Conservation (phyloP, 1,140 invertebrate species). For the Glossosoma conforme region DNA sequence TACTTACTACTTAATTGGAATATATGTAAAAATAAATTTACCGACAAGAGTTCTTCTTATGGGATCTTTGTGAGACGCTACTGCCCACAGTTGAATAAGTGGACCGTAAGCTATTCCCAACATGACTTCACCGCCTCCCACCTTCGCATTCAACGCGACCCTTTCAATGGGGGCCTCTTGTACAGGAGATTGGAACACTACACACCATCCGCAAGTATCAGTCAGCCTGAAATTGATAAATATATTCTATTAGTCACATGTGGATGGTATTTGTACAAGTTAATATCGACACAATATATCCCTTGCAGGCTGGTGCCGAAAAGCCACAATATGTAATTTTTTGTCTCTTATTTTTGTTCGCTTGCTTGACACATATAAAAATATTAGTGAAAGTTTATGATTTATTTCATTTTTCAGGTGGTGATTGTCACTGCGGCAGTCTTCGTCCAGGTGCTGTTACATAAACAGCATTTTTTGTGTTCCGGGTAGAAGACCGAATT, state of each 20-base stretch:
- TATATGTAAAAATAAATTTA: conserved; percentile 24
- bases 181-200: conserved; percentile 88
- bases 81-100: conserved; percentile 84
- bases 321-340: too few relatives aligned
- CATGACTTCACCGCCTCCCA: conserved; percentile 57
- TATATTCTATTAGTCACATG: neutral
- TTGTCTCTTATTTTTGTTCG: too few relatives aligned
- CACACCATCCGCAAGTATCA: conserved; percentile 93
- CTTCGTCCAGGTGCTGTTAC: too few relatives aligned
- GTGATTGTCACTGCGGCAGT: too few relatives aligned
- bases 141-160: conserved; percentile 92
- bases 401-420: too few relatives aligned
- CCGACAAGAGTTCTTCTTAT: conserved; percentile 45
- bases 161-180: conserved; percentile 87
- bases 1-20: too few relatives aligned
- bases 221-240: conserved; percentile 63
- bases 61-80: conserved; percentile 56
- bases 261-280: neutral
- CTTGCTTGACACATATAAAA: too few relatives aligned
- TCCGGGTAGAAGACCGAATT: too few relatives aligned
- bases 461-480: too few relatives aligned
- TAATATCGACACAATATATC: too few relatives aligned
- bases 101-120: conserved; percentile 72
- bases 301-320: too few relatives aligned
- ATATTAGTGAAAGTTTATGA: too few relatives aligned